A percentile compares a stretch with the other conserved stretches of the same genome.
Evolutionary conservation across 2,888 invertebrate genomes (phyloP).

Genomic region (Synanthedon vespiformis): DNA sequence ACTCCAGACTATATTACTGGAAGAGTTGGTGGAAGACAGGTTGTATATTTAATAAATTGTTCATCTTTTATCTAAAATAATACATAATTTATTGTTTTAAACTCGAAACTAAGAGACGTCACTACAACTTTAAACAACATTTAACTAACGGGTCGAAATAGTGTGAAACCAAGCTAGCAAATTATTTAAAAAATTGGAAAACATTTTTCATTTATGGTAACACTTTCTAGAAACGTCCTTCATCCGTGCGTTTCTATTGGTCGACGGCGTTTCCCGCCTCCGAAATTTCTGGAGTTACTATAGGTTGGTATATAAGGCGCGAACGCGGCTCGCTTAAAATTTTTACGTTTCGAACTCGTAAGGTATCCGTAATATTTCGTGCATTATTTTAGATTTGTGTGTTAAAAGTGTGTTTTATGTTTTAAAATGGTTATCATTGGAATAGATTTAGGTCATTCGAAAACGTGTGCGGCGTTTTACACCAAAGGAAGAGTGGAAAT

Average conservation of each 20-base stretch:
- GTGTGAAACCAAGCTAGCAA: too few relatives aligned
- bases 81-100: background rate
- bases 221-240: conserved; percentile 33
- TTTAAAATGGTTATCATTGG: conserved; percentile 42
- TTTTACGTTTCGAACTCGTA: background rate
- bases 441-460: conserved; percentile 49
- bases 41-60: conserved; percentile 7
- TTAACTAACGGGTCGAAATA: too few relatives aligned
- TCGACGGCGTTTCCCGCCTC: conserved; percentile 9
- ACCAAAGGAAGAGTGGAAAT: conserved; percentile 35
- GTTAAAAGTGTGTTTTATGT: conserved; percentile 1
- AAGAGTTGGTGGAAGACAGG: conserved; percentile 49
- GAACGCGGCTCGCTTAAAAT: background rate
- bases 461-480: conserved; percentile 48
- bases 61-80: background rate
- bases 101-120: background rate
- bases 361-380: conserved; percentile 19
- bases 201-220: conserved; percentile 15
- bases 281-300: conserved; percentile 25
- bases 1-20: conserved; percentile 54
- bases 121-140: too few relatives aligned
- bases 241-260: conserved; percentile 31
- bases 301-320: background rate
- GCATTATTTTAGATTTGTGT: conserved; percentile 5
- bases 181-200: background rate